phyloP scores from a whole-genome alignment of 1,140 invertebrate species.

The Achatina immaculata region DNA sequence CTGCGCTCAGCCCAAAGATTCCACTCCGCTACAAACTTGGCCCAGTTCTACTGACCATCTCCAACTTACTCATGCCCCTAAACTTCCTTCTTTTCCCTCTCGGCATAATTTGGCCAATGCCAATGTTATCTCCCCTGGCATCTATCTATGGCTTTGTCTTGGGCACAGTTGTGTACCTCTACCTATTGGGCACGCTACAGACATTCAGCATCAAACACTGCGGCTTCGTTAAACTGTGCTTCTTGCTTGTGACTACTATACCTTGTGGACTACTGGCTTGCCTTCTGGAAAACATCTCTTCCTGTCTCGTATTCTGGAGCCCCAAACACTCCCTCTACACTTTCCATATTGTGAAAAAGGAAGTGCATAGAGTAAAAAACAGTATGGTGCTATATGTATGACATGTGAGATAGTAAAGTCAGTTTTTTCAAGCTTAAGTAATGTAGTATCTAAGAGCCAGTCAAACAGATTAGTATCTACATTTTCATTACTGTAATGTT shows the following conservation, averaged over 20 bases:
- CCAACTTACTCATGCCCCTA: conserved; percentile 94
- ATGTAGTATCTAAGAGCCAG: too few relatives aligned
- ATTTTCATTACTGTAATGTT: too few relatives aligned
- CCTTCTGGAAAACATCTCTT: conserved; percentile 93
- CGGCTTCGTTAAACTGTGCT: conserved; percentile 82
- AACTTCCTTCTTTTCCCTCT: conserved; percentile 90
- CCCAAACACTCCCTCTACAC: conserved; percentile 83
- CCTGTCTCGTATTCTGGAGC: conserved; percentile 91
- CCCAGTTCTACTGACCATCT: conserved; percentile 90
- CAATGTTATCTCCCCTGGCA: conserved; percentile 81
- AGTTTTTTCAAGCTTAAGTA: too few relatives aligned
- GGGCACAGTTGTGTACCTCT: conserved; percentile 94
- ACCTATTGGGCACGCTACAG: conserved; percentile 94
- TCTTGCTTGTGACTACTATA: conserved; percentile 85
- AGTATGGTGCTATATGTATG: too few relatives aligned
- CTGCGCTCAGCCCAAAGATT: conserved; percentile 90
- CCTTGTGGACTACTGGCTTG: conserved; percentile 92
- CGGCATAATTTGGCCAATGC: conserved; percentile 87
- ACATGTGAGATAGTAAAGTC: too few relatives aligned
- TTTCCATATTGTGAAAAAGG: conserved; percentile 96
- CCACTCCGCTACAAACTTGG: conserved; percentile 87
- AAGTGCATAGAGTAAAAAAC: conserved; percentile 70
- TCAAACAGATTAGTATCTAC: too few relatives aligned
- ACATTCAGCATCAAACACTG: conserved; percentile 91
- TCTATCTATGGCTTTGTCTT: conserved; percentile 90